Evolutionary conservation across 2,888 invertebrate species (phyloP).

Genomic region (Hecatera dysodea): DNA sequence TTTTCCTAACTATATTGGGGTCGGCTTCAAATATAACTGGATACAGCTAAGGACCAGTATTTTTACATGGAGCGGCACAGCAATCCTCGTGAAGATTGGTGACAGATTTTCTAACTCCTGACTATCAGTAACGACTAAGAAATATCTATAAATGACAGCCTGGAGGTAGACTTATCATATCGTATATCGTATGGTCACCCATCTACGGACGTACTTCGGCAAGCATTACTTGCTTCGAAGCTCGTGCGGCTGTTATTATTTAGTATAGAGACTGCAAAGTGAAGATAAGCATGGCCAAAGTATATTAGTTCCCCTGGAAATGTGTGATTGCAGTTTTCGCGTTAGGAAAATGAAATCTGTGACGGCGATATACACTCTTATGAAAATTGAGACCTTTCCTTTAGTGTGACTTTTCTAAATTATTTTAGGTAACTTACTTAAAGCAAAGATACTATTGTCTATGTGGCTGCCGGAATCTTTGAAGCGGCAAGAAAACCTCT

Average conservation of each 20-base stretch:
- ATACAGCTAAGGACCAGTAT: too few species aligned
- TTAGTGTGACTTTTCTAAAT: too few species aligned
- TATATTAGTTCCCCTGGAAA: background rate
- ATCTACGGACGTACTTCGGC: too few species aligned
- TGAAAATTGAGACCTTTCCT: background rate
- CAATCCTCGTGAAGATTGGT: background rate
- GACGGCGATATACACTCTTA: background rate
- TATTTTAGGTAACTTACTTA: too few species aligned
- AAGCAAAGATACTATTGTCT: too few species aligned
- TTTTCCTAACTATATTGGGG: background rate
- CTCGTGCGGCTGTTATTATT: too few species aligned
- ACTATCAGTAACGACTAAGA: background rate
- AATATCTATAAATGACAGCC: background rate
- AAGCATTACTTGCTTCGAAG: too few species aligned
- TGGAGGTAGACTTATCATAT: too few species aligned
- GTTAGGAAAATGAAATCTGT: background rate
- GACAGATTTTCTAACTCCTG: background rate
- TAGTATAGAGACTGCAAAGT: background rate
- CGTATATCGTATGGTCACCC: too few species aligned
- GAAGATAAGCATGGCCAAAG: too few species aligned
- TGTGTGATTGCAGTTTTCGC: background rate
- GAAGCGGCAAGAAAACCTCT: background rate
- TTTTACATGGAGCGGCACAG: too few species aligned
- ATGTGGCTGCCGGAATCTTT: background rate
- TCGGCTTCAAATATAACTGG: too few species aligned